These are phyloP conservation scores for Holacanthella duospinosa DNA, from an alignment of 2,888 invertebrate species.

Conservation along the genomic window DNA sequence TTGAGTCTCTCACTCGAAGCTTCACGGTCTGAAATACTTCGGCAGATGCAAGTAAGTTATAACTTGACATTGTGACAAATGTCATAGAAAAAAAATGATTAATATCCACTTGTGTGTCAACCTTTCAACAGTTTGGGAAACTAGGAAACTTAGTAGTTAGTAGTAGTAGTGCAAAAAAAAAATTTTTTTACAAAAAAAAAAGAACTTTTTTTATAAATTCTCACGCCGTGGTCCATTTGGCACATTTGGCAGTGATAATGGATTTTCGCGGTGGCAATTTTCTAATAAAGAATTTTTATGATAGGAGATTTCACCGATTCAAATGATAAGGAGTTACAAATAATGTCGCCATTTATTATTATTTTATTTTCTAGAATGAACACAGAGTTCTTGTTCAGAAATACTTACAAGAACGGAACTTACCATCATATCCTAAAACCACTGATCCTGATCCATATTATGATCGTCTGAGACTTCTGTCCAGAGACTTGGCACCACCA, in stretches of 20 bases:
- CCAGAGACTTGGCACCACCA: too few species aligned
- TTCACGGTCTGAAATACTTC: neutral
- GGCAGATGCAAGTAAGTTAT: slow-evolving; percentile 4
- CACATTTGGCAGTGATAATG: too few species aligned
- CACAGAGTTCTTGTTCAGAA: slow-evolving; percentile 30
- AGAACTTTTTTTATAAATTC: too few species aligned
- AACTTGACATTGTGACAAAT: neutral
- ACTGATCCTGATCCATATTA: slow-evolving; percentile 4
- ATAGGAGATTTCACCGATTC: neutral
- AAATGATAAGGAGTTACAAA: neutral
- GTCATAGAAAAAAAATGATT: too few species aligned
- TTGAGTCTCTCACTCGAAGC: slow-evolving; percentile 21
- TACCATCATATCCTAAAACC: neutral
- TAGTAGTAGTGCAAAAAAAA: too few species aligned
- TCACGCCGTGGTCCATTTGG: too few species aligned
- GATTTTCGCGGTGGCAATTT: too few species aligned
- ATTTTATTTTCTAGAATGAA: slow-evolving; percentile 21
- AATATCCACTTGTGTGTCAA: too few species aligned
- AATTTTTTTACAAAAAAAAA: too few species aligned
- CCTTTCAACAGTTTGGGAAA: too few species aligned
- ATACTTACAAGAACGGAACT: slow-evolving; percentile 20
- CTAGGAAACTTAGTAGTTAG: too few species aligned
- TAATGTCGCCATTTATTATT: neutral
- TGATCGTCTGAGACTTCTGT: neutral
- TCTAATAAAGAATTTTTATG: too few species aligned